A percentile compares a stretch with the other conserved stretches of the same genome.
These are phyloP conservation scores for Pyrochroa serraticornis DNA, from an alignment of 2,888 invertebrate genomes.

Conservation along the genomic window DNA sequence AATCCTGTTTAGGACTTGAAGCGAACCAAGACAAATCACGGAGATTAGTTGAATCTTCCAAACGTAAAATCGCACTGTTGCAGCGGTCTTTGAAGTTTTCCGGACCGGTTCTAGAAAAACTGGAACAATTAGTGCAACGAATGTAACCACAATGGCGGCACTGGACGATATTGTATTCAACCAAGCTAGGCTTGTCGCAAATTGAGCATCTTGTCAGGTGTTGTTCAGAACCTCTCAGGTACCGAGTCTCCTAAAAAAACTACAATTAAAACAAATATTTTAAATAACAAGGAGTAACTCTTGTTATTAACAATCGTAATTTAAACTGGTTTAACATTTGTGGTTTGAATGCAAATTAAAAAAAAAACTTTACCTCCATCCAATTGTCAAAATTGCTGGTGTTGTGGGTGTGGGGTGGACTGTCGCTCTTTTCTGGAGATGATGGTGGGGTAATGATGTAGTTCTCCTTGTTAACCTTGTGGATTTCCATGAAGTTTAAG, in stretches of 20 bases:
- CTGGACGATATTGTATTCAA: slow-evolving; percentile 51
- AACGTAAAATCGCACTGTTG: slow-evolving; percentile 37
- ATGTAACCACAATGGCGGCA: slow-evolving; percentile 54
- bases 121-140: slow-evolving; percentile 50
- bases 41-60: slow-evolving; percentile 14
- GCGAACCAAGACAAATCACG: slow-evolving; percentile 1
- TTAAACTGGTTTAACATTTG: too few species aligned
- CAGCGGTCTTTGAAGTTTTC: slow-evolving; percentile 52
- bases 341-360: background rate
- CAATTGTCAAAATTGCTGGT: slow-evolving; percentile 2
- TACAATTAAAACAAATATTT: too few species aligned
- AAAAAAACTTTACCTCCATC: background rate
- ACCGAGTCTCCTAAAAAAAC: slow-evolving; percentile 41
- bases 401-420: slow-evolving; percentile 23
- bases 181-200: slow-evolving; percentile 48
- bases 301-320: too few species aligned
- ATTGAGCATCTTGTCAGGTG: slow-evolving; percentile 48
- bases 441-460: slow-evolving; percentile 49
- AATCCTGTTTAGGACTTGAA: slow-evolving; percentile 17
- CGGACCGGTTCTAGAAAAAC: slow-evolving; percentile 48
- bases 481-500: slow-evolving; percentile 30
- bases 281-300: too few species aligned
- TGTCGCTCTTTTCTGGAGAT: slow-evolving; percentile 41
- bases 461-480: slow-evolving; percentile 46
- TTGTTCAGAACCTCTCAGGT: slow-evolving; percentile 44